Base-by-base conservation (phyloP, 2,113 vertebrate genomes). In the Leucopsar rothschildi region DNA sequence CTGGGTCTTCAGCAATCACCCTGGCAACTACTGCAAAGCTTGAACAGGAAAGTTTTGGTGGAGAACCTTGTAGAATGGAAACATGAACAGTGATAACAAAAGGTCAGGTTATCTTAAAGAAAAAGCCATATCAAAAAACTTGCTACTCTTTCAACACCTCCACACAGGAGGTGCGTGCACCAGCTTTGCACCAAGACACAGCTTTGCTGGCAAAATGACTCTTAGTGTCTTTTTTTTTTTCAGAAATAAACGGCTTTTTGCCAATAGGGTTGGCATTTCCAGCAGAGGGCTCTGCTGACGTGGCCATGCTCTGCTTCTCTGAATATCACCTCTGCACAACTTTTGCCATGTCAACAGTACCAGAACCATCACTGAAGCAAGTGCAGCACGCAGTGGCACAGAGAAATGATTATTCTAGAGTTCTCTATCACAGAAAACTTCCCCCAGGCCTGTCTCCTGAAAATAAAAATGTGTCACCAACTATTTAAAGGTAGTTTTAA, bases 271-370 rank as follows among this genome's bases (percentile, higher is more conserved):
- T 82, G 73, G 81, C 73, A 95, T 25, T 91, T 90, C 94, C 92
- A 96, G 95, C 84, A 96, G 94, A 95, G 94, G 94, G 89, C 94
- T 95, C 95, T 95, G 86, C 95, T 90, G 94, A 92, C 18, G 12
- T 37, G 56, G 88, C 72, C 88, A 88, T 2, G 19, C 79, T 82
- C 68, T 12, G 77, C 56, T 59, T 45, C 50, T 88, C 68, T 5
- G 0, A 88, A 39, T 20, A 90, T 71, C 70, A 79, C 69, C 83
- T 82, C 86, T 82, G 77, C 60, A 60, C 72, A 90, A 95, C 93
- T 92, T 96, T 18, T 88, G 76, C 68, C 59, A 4, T 7, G 49
- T 81, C 82, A 92, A 69, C 73, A 57, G 71, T 35, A 66, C 52
- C 79, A 86, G 85, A 86, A 94, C 75, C 79, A 90, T 70, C 90